phyloP scores from a whole-genome alignment of 1,140 invertebrate species.

The Drosophila truncata region DNA sequence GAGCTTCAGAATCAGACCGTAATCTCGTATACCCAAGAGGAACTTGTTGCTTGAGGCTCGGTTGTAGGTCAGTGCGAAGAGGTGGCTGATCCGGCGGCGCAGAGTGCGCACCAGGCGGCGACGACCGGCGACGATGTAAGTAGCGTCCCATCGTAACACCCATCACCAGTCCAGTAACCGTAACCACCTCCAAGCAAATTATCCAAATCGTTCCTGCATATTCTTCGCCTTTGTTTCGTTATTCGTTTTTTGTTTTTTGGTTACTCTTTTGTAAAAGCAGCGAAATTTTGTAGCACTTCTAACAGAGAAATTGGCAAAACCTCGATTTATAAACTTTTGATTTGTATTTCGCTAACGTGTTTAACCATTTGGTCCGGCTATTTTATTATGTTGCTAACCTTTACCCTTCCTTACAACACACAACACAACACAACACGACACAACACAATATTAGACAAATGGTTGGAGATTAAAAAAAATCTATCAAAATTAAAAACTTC shows the following conservation, averaged over 20 bases:
- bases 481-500: not conserved
- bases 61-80: slow-evolving; percentile 73
- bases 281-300: slow-evolving; percentile 43
- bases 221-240: slow-evolving; percentile 24
- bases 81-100: slow-evolving; percentile 75
- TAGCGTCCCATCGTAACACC: slow-evolving; percentile 64
- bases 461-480: not conserved
- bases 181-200: slow-evolving; percentile 47
- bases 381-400: slow-evolving; percentile 67
- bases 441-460: not conserved
- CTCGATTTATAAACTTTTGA: slow-evolving; percentile 19
- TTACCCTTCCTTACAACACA: slow-evolving; percentile 13
- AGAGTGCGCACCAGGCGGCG: slow-evolving; percentile 74
- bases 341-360: slow-evolving; percentile 54
- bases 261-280: slow-evolving; percentile 22
- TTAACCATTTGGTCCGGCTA: slow-evolving; percentile 65
- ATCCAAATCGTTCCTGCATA: slow-evolving; percentile 29
- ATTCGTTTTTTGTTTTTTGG: slow-evolving; percentile 30
- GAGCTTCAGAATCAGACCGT: slow-evolving; percentile 25
- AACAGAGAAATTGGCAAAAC: slow-evolving; percentile 51
- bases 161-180: slow-evolving; percentile 43
- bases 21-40: slow-evolving; percentile 45
- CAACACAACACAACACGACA: slow-evolving; percentile 8
- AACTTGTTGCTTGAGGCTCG: slow-evolving; percentile 72
- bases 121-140: slow-evolving; percentile 79